Percentiles rank a stretch among this genome's conserved stretches.
phyloP scores from a whole-genome alignment of 1,140 invertebrate species.

The Probaryconus sp. region DNA sequence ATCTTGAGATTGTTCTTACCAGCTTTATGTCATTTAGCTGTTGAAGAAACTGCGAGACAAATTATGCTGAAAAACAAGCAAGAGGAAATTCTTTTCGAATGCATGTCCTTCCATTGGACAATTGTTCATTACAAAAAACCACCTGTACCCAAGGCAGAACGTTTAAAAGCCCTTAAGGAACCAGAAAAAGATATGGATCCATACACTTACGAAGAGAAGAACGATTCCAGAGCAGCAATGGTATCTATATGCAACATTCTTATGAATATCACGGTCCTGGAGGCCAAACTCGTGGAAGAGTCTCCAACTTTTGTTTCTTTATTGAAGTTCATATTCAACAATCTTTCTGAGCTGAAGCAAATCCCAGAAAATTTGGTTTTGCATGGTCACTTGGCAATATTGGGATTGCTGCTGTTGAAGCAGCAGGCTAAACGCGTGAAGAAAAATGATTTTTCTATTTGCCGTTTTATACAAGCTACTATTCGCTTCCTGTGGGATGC shows the following conservation, averaged over 20 bases:
- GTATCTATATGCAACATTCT: constrained; percentile 93
- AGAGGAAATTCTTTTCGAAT: constrained; percentile 88
- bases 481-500: constrained; percentile 95
- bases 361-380: constrained; percentile 90
- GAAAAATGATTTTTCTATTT: constrained; percentile 92
- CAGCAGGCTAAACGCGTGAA: constrained; percentile 89
- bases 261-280: constrained; percentile 94
- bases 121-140: constrained; percentile 92
- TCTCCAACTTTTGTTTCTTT: constrained; percentile 87
- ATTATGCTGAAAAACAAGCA: constrained; percentile 88
- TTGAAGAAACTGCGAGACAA: constrained; percentile 91
- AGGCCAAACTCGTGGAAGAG: constrained; percentile 88
- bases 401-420: constrained; percentile 90
- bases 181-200: constrained; percentile 86
- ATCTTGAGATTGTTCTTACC: constrained; percentile 89
- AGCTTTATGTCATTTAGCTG: constrained; percentile 92
- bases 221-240: constrained; percentile 88
- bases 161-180: constrained; percentile 84
- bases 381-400: constrained; percentile 88
- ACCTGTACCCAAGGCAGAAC: constrained; percentile 86
- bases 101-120: constrained; percentile 89
- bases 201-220: constrained; percentile 87
- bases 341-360: constrained; percentile 90
- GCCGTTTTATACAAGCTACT: constrained; percentile 90
- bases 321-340: constrained; percentile 91